Percentiles rank a stretch among this genome's conserved stretches.
These are phyloP conservation scores for Corythaixoides concolor DNA, from an alignment of 2,113 vertebrate species.

Conservation along the genomic window DNA sequence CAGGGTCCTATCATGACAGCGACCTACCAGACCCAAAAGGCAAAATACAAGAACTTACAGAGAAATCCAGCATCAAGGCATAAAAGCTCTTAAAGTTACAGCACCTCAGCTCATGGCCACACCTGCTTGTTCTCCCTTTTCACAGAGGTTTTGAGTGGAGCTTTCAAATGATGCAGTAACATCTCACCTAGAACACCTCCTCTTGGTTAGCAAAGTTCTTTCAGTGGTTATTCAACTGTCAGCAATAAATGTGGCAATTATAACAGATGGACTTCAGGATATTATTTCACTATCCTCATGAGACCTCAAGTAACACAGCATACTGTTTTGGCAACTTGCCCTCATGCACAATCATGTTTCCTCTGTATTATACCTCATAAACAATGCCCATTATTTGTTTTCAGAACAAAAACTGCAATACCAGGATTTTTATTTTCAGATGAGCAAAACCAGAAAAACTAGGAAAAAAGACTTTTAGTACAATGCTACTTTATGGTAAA, in stretches of 20 bases:
- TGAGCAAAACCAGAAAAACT: background rate
- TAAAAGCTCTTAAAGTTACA: background rate
- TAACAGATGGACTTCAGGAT: constrained; percentile 6
- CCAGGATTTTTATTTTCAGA: background rate
- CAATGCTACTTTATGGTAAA: background rate
- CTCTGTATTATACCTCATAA: constrained; percentile 57
- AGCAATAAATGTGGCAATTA: background rate
- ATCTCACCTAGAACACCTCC: background rate
- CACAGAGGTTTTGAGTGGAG: rapidly evolving
- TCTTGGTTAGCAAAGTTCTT: background rate
- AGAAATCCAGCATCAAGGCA: background rate
- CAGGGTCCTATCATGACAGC: background rate
- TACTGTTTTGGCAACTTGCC: constrained; percentile 4
- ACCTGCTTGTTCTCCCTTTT: background rate
- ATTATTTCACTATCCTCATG: background rate
- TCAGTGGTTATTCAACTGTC: background rate
- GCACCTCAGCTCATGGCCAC: background rate
- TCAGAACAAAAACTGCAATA: background rate
- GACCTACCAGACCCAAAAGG: background rate
- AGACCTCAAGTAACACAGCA: background rate
- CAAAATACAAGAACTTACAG: background rate
- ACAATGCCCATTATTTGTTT: constrained; percentile 25
- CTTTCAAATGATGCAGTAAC: background rate
- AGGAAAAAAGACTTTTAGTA: background rate
- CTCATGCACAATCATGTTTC: constrained; percentile 28